These are phyloP conservation scores for Characodon lateralis DNA, from an alignment of 2,797 vertebrate species.

Conservation along the genomic window DNA sequence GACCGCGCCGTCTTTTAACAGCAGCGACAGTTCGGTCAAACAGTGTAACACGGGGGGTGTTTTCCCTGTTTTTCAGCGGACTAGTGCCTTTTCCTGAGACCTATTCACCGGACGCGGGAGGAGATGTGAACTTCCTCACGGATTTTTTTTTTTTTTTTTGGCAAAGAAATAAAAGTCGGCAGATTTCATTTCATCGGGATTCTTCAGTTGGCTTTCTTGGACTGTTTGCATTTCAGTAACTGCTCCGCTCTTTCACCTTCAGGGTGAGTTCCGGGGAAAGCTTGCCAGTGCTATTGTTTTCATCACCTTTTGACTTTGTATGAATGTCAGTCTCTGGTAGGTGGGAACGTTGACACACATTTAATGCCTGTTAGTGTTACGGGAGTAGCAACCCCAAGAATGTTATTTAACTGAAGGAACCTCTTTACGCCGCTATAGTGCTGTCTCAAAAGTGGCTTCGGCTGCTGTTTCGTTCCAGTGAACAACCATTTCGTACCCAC, in stretches of 20 bases:
- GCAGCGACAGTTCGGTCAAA: constrained; percentile 32
- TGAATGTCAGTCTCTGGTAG: background rate
- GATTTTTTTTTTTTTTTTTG: constrained; percentile 49
- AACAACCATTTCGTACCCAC: background rate
- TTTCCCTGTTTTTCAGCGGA: constrained; percentile 48
- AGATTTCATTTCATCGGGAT: constrained; percentile 8
- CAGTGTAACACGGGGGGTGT: background rate
- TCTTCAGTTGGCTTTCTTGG: constrained; percentile 34
- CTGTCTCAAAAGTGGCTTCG: background rate
- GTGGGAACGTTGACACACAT: background rate
- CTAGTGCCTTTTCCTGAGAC: constrained; percentile 61
- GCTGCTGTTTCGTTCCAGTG: background rate
- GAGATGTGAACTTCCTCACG: constrained; percentile 71
- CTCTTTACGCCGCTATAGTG: background rate
- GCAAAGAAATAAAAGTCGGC: background rate
- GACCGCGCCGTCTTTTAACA: constrained; percentile 28
- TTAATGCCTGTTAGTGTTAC: background rate
- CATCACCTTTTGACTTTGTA: background rate
- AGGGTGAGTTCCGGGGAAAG: constrained; percentile 76
- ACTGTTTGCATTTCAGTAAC: constrained; percentile 49
- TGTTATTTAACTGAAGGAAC: background rate
- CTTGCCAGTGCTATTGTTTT: constrained; percentile 12
- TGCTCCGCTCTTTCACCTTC: constrained; percentile 46
- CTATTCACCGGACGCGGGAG: constrained; percentile 30
- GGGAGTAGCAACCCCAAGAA: background rate